A percentile compares a stretch with the other conserved stretches of the same genome.
Evolutionary conservation across 2,888 invertebrate species (phyloP).

Genomic region (Steromphala cineraria): DNA sequence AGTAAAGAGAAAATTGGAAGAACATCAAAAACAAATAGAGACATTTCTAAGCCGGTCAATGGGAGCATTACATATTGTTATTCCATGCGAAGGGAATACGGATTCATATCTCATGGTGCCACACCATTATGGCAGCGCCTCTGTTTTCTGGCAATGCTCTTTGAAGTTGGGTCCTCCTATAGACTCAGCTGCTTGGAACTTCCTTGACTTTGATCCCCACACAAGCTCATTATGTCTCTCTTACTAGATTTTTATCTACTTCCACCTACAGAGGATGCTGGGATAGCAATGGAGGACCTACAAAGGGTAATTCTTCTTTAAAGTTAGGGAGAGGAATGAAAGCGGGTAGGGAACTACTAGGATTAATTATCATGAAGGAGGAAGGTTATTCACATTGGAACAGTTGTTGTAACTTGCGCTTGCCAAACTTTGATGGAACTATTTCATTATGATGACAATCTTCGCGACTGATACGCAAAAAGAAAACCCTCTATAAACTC

Average conservation of each 20-base stretch:
- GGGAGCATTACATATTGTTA: not conserved
- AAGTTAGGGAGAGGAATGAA: not conserved
- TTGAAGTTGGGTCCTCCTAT: not conserved
- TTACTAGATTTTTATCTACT: constrained; percentile 12
- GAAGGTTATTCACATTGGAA: not conserved
- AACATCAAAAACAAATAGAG: no score
- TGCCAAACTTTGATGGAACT: not conserved
- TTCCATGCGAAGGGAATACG: not conserved
- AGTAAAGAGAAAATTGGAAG: no score
- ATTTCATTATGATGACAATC: constrained; percentile 17
- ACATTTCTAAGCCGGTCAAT: no score
- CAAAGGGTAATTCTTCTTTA: constrained; percentile 8
- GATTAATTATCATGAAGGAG: constrained; percentile 8
- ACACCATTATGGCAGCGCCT: not conserved
- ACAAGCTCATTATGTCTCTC: constrained; percentile 14
- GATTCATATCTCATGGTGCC: not conserved
- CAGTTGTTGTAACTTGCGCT: not conserved
- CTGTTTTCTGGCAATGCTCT: not conserved
- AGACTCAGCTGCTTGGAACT: not conserved
- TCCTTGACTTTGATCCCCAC: constrained; percentile 12
- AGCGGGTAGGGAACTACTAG: not conserved
- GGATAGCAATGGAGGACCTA: not conserved
- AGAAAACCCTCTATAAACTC: not conserved
- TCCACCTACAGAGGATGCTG: not conserved
- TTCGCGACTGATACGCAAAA: not conserved